Evolutionary conservation across 2,113 vertebrate species (phyloP).

Genomic region (Carettochelys insculpta): DNA sequence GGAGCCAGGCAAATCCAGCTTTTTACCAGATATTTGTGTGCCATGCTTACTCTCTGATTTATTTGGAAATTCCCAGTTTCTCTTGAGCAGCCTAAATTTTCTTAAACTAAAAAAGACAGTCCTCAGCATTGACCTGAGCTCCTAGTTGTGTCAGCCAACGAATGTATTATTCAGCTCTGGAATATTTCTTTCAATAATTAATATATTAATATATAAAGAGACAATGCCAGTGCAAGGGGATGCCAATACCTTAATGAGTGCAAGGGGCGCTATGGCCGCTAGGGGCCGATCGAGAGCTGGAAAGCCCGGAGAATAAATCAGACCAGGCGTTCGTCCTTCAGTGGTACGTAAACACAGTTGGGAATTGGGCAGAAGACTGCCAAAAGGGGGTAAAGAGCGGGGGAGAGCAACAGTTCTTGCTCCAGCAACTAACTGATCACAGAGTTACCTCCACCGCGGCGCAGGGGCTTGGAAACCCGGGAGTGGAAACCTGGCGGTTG

Average conservation of each 20-base stretch:
- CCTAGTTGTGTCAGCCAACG: neutral
- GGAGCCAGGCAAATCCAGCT: neutral
- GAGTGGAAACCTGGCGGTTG: neutral
- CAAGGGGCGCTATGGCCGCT: slow-evolving; percentile 73
- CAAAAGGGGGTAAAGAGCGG: slow-evolving; percentile 39
- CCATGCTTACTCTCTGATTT: fast-evolving
- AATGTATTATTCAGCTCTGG: slow-evolving; percentile 39
- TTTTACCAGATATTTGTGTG: neutral
- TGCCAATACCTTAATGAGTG: neutral
- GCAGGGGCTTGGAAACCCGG: fast-evolving
- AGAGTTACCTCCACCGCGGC: neutral
- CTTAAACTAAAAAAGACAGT: neutral
- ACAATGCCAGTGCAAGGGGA: slow-evolving; percentile 13
- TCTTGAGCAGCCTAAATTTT: fast-evolving
- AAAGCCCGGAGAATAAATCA: slow-evolving; percentile 66
- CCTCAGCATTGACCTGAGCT: neutral
- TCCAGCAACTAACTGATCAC: neutral
- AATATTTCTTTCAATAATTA: slow-evolving; percentile 57
- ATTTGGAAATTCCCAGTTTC: neutral
- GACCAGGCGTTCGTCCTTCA: slow-evolving; percentile 67
- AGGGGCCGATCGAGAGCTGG: slow-evolving; percentile 80
- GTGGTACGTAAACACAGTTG: slow-evolving; percentile 71
- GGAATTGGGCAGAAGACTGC: slow-evolving; percentile 54
- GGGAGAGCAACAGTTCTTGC: slow-evolving; percentile 66
- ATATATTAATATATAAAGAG: slow-evolving; percentile 23